Evolutionary conservation across 2,888 invertebrate genomes (phyloP).

Genomic region (Silvanus unidentatus): DNA sequence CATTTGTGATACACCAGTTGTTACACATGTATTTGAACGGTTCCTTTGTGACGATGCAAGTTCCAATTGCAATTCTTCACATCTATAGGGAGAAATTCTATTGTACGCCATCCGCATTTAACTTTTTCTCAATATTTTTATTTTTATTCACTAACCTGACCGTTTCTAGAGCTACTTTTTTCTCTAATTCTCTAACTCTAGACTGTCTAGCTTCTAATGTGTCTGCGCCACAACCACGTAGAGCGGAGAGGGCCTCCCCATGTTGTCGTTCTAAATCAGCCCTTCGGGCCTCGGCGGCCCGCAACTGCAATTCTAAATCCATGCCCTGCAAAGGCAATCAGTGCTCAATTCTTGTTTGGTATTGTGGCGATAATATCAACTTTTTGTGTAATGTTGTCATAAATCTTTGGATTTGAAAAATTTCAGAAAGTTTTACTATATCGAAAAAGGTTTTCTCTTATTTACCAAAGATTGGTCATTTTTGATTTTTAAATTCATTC

Average conservation of each 20-base stretch:
- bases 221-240: constrained; percentile 54
- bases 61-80: constrained; percentile 87
- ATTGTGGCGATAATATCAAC: too few species aligned
- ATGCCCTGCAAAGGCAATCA: constrained; percentile 34
- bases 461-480: too few species aligned
- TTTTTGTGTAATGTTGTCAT: too few species aligned
- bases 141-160: constrained; percentile 35
- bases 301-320: constrained; percentile 66
- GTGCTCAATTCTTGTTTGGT: too few species aligned
- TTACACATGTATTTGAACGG: constrained; percentile 29
- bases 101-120: background rate
- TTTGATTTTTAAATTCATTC: too few species aligned
- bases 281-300: constrained; percentile 72
- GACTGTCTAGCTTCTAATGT: constrained; percentile 69
- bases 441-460: too few species aligned
- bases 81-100: constrained; percentile 39
- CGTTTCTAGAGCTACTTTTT: constrained; percentile 63
- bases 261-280: constrained; percentile 73
- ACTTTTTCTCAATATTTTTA: background rate
- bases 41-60: constrained; percentile 54
- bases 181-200: constrained; percentile 82
- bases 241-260: constrained; percentile 63
- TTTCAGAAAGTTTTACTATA: too few species aligned
- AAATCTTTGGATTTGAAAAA: too few species aligned
- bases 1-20: constrained; percentile 5